Percentiles rank a stretch among this genome's conserved stretches.
phyloP scores from a whole-genome alignment of 2,888 invertebrate species.

The Selenia dentaria region DNA sequence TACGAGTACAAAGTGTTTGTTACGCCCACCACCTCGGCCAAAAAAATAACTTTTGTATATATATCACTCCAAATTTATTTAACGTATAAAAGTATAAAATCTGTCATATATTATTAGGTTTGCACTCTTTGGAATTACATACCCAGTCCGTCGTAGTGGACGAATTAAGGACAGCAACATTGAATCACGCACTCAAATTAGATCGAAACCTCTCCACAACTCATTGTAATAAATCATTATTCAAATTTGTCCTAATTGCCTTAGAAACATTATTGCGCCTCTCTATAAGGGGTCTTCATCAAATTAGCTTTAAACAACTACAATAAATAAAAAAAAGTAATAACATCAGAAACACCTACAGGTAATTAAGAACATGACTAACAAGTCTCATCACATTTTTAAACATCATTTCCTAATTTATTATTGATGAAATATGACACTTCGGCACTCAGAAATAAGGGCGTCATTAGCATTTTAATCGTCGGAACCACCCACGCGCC shows the following conservation, averaged over 20 bases:
- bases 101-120: too few species aligned
- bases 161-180: too few species aligned
- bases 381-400: slow-evolving; percentile 19
- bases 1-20: too few species aligned
- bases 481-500: slow-evolving; percentile 53
- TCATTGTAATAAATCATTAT: too few species aligned
- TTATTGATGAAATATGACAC: slow-evolving; percentile 45
- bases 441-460: slow-evolving; percentile 40
- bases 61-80: too few species aligned
- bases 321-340: slow-evolving; percentile 27
- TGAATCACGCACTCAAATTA: too few species aligned
- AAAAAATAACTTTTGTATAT: too few species aligned
- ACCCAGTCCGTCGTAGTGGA: too few species aligned
- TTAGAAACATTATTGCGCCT: slow-evolving; percentile 4
- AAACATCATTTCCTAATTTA: slow-evolving; percentile 24
- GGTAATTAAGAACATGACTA: slow-evolving; percentile 33
- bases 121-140: too few species aligned
- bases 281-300: slow-evolving; percentile 16
- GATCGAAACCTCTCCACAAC: too few species aligned
- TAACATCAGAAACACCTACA: slow-evolving; percentile 30
- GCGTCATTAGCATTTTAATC: slow-evolving; percentile 47
- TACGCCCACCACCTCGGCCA: too few species aligned
- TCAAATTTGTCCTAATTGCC: slow-evolving; percentile 10
- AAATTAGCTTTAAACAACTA: slow-evolving; percentile 18
- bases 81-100: too few species aligned